Percentiles rank a stretch among this genome's conserved stretches.
phyloP scores from a whole-genome alignment of 2,797 vertebrate species.

The Artibeus lituratus region DNA sequence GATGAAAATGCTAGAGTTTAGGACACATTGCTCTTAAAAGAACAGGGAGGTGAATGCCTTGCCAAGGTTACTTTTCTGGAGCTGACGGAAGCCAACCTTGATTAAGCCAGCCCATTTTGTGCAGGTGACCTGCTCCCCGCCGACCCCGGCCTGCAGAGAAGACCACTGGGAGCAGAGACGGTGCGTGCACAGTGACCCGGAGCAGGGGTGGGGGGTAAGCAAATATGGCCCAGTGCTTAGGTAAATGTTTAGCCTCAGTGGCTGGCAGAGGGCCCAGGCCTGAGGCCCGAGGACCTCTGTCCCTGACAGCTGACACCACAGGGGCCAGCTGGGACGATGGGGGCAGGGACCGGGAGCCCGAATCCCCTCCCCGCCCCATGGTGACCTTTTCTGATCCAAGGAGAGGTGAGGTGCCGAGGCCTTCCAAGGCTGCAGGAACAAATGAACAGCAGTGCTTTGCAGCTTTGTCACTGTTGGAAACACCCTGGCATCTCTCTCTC shows the following conservation, averaged over 20 bases:
- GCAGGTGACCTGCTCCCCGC: background rate
- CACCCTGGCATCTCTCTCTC: no score
- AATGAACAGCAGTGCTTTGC: background rate
- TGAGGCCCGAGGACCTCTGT: background rate
- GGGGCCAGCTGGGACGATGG: background rate
- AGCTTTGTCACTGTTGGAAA: background rate
- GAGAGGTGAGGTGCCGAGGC: background rate
- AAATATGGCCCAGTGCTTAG: constrained; percentile 1
- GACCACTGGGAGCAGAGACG: background rate
- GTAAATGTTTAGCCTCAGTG: constrained; percentile 22
- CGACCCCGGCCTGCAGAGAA: background rate
- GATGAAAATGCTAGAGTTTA: background rate
- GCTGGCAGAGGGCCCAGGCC: background rate
- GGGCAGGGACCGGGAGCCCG: background rate
- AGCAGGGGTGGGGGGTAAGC: background rate
- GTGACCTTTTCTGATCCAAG: background rate
- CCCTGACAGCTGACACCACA: background rate
- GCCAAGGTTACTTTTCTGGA: background rate
- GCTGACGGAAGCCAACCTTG: background rate
- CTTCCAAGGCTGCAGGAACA: background rate
- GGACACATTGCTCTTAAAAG: background rate
- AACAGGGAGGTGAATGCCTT: background rate
- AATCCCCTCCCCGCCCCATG: background rate
- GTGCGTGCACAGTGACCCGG: background rate
- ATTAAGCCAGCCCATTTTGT: fast-evolving